Evolutionary conservation across 2,113 vertebrate species (phyloP), one percentile per base, ranked within the genome.

Genomic region (Numenius arquata): DNA sequence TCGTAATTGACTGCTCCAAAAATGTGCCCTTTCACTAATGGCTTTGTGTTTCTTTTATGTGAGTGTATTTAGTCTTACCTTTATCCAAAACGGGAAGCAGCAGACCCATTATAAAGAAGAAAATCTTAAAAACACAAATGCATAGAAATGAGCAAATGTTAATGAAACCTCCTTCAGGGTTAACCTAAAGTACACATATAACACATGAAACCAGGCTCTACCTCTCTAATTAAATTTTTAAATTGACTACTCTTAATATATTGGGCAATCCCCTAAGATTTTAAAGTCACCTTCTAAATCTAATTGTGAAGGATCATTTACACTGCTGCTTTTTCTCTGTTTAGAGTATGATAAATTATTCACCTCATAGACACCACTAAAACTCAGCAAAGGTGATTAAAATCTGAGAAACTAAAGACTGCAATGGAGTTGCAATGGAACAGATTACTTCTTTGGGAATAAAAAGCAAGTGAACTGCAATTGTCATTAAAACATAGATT

Each of bases 261-360:
- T 79, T 88, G 48, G 32, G 19, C 43, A 95, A 83, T 95, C 75
- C 75, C 50, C 43, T 71, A 78, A 85, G 83, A 90, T 78, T 97
- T 89, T 93, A 74, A 97, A 93, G 81, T 96, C 87, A 96, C 86
- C 87, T 96, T 88, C 73, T 93, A 87, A 87, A 87, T 90, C 70
- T 93, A 70, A 75, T 91, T 89, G 72, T 92, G 77, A 95, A 87
- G 47, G 83, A 93, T 95, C 79, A 95, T 95, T 96, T 94, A 89
- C 63, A 71, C 32, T 71, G 7, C 45, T 79, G 81, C 73, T 95
- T 90, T 75, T 68, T 48, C 38, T 84, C 61, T 92, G 29, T 88
- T 96, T 85, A 90, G 91, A 59, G 61, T 50, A 81, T 83, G 66
- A 94, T 90, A 93, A 96, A 95, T 96, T 96, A 96, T 97, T 97